These are phyloP conservation scores for Columbina picui DNA, from an alignment of 2,113 vertebrate genomes.

Conservation along the genomic window DNA sequence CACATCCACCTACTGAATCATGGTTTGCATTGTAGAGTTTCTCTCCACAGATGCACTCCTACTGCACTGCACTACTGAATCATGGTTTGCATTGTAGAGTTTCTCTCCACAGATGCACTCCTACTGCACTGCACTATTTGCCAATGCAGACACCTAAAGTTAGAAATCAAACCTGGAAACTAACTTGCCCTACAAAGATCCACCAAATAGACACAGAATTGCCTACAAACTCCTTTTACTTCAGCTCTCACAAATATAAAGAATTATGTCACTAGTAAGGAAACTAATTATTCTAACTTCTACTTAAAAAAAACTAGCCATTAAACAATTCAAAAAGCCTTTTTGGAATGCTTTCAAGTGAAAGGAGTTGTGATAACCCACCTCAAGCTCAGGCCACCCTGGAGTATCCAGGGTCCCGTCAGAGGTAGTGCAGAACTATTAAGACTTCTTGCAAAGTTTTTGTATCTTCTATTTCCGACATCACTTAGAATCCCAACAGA, in stretches of 20 bases:
- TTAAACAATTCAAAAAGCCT: not conserved
- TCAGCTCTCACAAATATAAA: not conserved
- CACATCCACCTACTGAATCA: not conserved
- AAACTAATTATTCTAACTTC: not conserved
- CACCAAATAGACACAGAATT: fast-evolving
- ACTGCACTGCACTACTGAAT: not conserved
- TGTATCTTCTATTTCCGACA: not conserved
- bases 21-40: not conserved
- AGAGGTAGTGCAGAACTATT: not conserved
- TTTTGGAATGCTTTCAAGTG: not conserved
- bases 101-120: not conserved
- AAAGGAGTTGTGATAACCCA: not conserved
- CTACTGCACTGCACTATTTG: not conserved
- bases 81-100: not conserved
- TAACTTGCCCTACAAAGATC: not conserved
- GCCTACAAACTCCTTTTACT: not conserved
- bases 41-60: not conserved
- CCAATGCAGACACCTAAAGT: not conserved
- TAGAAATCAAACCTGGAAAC: not conserved
- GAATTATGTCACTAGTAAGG: not conserved
- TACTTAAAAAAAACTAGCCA: not conserved
- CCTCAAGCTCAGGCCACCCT: not conserved
- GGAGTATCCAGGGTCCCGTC: not conserved
- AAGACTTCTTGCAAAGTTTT: not conserved
- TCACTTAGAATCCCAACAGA: not conserved